phyloP scores from a whole-genome alignment of 2,113 vertebrate genomes.

The Oreotrochilus melanogaster region DNA sequence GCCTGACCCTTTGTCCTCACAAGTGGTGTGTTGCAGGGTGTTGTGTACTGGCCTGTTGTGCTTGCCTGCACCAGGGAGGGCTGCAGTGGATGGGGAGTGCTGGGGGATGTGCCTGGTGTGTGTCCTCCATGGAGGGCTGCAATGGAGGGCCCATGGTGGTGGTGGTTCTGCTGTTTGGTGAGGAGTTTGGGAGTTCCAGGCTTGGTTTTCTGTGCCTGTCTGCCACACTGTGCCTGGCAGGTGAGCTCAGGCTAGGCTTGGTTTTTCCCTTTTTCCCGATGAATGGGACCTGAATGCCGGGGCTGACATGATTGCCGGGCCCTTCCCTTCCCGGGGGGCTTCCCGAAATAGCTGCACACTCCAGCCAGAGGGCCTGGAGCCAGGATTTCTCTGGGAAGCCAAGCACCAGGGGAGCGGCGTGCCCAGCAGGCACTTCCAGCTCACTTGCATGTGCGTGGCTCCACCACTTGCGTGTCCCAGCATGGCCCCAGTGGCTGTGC shows the following conservation, averaged over 20 bases:
- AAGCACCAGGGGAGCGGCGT: neutral
- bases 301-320: neutral
- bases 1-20: fast-evolving
- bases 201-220: neutral
- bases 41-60: fast-evolving
- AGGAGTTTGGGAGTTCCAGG: neutral
- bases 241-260: conserved; percentile 3
- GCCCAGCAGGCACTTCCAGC: neutral
- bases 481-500: neutral
- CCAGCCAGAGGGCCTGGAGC: conserved; percentile 66
- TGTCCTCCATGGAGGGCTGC: neutral
- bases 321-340: conserved; percentile 49
- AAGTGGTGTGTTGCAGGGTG: fast-evolving
- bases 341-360: conserved; percentile 67
- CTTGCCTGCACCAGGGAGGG: fast-evolving
- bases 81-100: neutral
- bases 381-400: conserved; percentile 63
- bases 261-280: conserved; percentile 21
- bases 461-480: neutral
- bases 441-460: fast-evolving
- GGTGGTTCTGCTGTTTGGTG: neutral
- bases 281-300: conserved; percentile 9
- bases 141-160: fast-evolving
- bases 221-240: neutral
- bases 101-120: fast-evolving